These are phyloP conservation scores for Cliona cf. orientalis DNA, from an alignment of 37 sponge, comb jelly and placozoan genomes.

Conservation along the genomic window DNA sequence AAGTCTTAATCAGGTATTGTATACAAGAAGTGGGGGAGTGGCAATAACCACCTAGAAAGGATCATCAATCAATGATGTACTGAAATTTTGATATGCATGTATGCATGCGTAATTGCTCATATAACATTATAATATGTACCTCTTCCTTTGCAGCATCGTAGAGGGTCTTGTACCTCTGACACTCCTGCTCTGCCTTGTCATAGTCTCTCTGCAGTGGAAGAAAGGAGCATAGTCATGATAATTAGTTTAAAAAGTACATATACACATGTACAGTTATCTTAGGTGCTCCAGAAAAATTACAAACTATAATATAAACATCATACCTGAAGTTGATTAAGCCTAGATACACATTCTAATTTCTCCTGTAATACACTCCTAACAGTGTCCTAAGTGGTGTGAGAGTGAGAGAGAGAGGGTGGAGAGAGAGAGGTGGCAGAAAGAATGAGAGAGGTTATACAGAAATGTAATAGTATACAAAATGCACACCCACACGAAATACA, in stretches of 20 bases:
- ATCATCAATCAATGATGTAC: too few species aligned
- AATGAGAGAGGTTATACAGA: too few species aligned
- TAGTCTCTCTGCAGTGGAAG: conserved; percentile 55
- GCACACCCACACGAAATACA: not conserved
- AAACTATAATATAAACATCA: not conserved
- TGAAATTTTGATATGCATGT: too few species aligned
- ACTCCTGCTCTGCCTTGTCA: conserved; percentile 76
- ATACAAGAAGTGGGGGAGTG: too few species aligned
- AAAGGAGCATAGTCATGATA: not conserved
- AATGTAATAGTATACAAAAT: not conserved
- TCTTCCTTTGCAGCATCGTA: conserved; percentile 55
- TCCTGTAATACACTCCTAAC: conserved; percentile 63
- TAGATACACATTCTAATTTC: conserved; percentile 57
- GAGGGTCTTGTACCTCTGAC: conserved; percentile 55
- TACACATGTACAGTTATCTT: not conserved
- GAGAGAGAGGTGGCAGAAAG: too few species aligned
- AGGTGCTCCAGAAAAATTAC: not conserved
- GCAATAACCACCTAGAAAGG: too few species aligned
- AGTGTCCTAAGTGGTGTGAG: conserved; percentile 16
- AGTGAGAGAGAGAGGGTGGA: too few species aligned
- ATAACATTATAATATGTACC: conserved; percentile 8
- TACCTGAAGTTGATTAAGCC: conserved; percentile 62
- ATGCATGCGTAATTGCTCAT: too few species aligned
- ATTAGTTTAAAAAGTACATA: not conserved
- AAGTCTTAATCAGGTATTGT: too few species aligned